Percentiles rank a stretch among this genome's conserved stretches.
These are phyloP conservation scores for Rhyacophila evoluta DNA, from an alignment of 2,888 invertebrate genomes.

Conservation along the genomic window DNA sequence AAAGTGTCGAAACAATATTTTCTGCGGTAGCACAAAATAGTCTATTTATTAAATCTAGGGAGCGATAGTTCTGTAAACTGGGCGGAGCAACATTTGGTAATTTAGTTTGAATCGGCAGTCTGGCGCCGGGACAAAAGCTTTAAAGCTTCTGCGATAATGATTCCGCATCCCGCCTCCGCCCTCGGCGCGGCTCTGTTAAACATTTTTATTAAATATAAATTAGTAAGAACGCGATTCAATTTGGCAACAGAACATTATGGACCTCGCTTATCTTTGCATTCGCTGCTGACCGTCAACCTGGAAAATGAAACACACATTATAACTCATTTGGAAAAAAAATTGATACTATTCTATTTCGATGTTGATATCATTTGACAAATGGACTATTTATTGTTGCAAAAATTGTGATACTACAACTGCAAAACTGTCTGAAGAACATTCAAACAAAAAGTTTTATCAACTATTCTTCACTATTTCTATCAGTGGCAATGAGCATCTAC, in stretches of 20 bases:
- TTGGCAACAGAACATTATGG: conserved; percentile 40
- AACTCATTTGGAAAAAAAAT: conserved; percentile 26
- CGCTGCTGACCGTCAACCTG: conserved; percentile 70
- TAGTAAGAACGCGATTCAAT: conserved; percentile 47
- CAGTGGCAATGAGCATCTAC: too few relatives aligned
- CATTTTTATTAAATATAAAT: conserved; percentile 43
- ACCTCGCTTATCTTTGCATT: conserved; percentile 68
- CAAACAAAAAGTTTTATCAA: too few relatives aligned
- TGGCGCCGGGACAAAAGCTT: not conserved
- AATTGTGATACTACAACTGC: too few relatives aligned
- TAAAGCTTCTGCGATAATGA: not conserved
- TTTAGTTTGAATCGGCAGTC: not conserved
- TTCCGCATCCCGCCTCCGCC: conserved; percentile 2
- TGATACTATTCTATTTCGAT: not conserved
- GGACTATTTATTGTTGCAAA: too few relatives aligned
- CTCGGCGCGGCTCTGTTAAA: not conserved
- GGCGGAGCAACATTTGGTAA: not conserved
- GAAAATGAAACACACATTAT: conserved; percentile 55
- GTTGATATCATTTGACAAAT: too few relatives aligned
- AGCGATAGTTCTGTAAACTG: not conserved
- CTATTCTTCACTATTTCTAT: too few relatives aligned
- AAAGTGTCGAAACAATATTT: not conserved
- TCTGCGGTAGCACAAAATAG: not conserved
- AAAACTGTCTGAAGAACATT: too few relatives aligned
- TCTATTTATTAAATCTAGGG: not conserved